Evolutionary conservation across 2,113 vertebrate species (phyloP), one percentile per base, ranked within the genome.

Genomic region (Microtus pennsylvanicus): DNA sequence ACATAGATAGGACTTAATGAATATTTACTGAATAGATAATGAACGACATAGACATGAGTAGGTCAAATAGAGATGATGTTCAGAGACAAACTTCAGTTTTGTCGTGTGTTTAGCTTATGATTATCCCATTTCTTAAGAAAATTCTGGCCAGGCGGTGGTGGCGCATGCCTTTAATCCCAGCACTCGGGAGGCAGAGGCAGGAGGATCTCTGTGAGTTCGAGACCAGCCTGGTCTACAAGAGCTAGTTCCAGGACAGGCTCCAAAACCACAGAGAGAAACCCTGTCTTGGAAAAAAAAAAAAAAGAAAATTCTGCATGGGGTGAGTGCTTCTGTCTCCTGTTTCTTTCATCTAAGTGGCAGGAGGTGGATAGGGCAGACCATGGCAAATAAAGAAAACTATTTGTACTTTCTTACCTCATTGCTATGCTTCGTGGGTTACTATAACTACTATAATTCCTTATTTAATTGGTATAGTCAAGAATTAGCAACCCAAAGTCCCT

Each of bases 61-160:
- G 26, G 11, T 70, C 21, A 16, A 82, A 47, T 19, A 92, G 14
- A 45, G 50, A 92, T 89, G 74, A 92, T 58, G 33, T 75, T 95
- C 33, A 74, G 72, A 83, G 63, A 24, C n/a, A 83, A 89, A 50
- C 11, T 87, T 90, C 26, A 93, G 78, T 7, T 87, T 87, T 93
- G 33, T 78, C 63, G 26, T 78, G 47, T 86, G 58, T 90, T 92
- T 92, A 58, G 30, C 35, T 52, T 87, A 38, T 67, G 42, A 83
- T 69, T 76, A 30, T 35, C 24, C 77, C 33, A 22, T 76, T n/a
- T 94, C 63, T 47, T 14, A n/a, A n/a, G n/a, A n/a, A n/a, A n/a
- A n/a, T n/a, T n/a, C n/a, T n/a, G n/a, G n/a, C n/a, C n/a, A n/a
- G n/a, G n/a, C n/a, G n/a, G n/a, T n/a, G n/a, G n/a, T n/a, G n/a